Evolutionary conservation across 2,888 invertebrate species (phyloP).

Genomic region (Dinocampus coccinellae): DNA sequence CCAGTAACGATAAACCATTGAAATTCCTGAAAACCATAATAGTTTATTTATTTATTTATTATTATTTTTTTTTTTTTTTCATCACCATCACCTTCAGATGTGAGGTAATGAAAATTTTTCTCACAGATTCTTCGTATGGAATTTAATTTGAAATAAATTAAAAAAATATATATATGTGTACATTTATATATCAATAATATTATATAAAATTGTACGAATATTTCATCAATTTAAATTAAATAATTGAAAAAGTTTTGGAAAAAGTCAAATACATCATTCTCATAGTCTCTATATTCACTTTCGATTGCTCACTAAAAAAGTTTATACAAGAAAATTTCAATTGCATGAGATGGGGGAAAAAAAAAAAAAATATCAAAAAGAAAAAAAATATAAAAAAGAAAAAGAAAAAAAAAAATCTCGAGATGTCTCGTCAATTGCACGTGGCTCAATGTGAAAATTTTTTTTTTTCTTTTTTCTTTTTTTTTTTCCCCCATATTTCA

Average conservation of each 20-base stretch:
- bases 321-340: neutral
- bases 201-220: no score
- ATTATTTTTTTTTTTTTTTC: neutral
- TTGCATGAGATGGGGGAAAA: neutral
- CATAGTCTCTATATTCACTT: neutral
- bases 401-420: neutral
- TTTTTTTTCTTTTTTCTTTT: neutral
- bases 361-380: neutral
- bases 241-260: neutral
- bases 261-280: constrained; percentile 1
- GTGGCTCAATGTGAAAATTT: neutral
- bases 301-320: neutral
- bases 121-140: neutral
- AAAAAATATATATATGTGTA: neutral
- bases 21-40: neutral
- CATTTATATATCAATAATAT: neutral
- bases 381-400: constrained; percentile 1
- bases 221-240: no score
- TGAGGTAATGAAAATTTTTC: neutral
- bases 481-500: no score
- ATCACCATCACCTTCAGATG: neutral
- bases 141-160: neutral
- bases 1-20: neutral
- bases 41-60: neutral
- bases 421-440: neutral